A percentile compares a stretch with the other conserved stretches of the same genome.
Evolutionary conservation across 2,797 vertebrate genomes (phyloP).

Genomic region (Trachurus trachurus): DNA sequence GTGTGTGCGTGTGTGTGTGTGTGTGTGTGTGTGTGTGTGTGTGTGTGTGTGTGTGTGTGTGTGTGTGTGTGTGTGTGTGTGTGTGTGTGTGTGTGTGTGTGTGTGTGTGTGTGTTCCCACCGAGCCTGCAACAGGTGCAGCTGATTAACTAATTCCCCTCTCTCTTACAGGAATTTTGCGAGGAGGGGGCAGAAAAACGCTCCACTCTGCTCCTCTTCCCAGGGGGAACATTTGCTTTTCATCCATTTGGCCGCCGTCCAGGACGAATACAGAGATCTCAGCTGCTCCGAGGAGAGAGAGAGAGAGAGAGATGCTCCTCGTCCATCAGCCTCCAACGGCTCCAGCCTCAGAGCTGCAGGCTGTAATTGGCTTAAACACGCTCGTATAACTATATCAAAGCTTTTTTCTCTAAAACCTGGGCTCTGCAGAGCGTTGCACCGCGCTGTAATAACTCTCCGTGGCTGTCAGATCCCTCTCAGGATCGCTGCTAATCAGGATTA

Average conservation of each 20-base stretch:
- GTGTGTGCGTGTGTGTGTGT: conserved; percentile 34
- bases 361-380: conserved; percentile 37
- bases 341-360: conserved; percentile 33
- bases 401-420: conserved; percentile 7
- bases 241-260: conserved; percentile 70
- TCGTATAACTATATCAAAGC: conserved; percentile 31
- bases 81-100: conserved; percentile 10
- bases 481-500: no score
- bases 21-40: conserved; percentile 26
- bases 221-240: conserved; percentile 73
- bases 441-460: background rate
- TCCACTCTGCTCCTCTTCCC: conserved; percentile 62
- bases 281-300: conserved; percentile 52
- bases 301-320: conserved; percentile 27
- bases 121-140: conserved; percentile 78
- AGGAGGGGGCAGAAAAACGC: conserved; percentile 56
- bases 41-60: conserved; percentile 38
- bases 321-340: conserved; percentile 53
- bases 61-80: background rate
- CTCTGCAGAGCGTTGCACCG: conserved; percentile 5
- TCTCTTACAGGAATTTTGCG: conserved; percentile 71
- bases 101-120: conserved; percentile 64
- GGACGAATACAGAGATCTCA: conserved; percentile 70
- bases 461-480: background rate
- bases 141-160: conserved; percentile 77